Conservation (phyloP, 2,113 vertebrate genomes). For the Nasalis larvatus region DNA sequence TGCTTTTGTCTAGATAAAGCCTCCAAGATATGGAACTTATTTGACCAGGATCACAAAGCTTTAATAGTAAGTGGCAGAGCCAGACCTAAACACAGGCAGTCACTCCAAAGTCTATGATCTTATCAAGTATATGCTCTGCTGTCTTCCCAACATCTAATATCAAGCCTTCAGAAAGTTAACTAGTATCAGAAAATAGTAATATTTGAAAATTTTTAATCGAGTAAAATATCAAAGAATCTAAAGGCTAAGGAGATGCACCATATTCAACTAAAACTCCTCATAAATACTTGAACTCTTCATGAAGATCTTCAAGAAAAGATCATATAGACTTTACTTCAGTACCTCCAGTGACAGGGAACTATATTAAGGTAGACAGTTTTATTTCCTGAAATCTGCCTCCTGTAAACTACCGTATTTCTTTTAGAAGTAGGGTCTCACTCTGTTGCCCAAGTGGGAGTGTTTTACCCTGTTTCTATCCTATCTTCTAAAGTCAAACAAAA, state of each 20-base stretch:
- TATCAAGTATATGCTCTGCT: not conserved
- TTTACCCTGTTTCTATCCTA: not conserved
- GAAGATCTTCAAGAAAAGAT: not conserved
- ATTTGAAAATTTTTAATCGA: conserved; percentile 27
- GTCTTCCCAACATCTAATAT: not conserved
- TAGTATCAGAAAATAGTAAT: conserved; percentile 21
- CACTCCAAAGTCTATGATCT: not conserved
- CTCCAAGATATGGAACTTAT: not conserved
- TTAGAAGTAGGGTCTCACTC: not conserved
- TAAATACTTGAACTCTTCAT: conserved; percentile 17
- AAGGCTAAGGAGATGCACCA: not conserved
- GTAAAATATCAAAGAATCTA: conserved; percentile 18
- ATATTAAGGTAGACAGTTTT: not conserved
- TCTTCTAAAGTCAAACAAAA: not conserved
- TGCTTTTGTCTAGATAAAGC: not conserved
- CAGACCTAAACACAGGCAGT: not conserved
- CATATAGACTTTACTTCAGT: not conserved
- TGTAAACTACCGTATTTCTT: not conserved
- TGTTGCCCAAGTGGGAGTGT: not conserved
- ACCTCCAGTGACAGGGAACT: not conserved
- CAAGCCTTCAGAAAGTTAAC: conserved; percentile 32
- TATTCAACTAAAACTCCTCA: not conserved
- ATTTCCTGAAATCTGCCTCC: conserved; percentile 3
- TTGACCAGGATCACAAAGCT: not conserved
- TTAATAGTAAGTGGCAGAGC: not conserved